phyloP scores from a whole-genome alignment of 2,113 vertebrate species.

The Australoheros scitulus region DNA sequence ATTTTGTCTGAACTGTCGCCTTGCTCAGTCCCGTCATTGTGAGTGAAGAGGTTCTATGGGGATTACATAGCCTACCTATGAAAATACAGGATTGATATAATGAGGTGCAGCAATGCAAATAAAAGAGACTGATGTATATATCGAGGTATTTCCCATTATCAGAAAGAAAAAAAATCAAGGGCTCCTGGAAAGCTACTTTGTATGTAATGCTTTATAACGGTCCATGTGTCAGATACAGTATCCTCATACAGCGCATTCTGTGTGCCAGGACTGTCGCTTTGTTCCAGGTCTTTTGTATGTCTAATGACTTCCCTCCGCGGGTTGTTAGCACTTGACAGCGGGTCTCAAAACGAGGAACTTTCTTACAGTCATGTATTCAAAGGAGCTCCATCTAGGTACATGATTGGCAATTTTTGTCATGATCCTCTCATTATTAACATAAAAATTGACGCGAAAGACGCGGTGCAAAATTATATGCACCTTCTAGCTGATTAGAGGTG shows the following conservation, averaged over 20 bases:
- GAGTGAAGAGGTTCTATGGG: conserved; percentile 89
- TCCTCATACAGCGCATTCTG: conserved; percentile 90
- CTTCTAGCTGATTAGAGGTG: conserved; percentile 89
- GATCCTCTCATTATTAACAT: conserved; percentile 99
- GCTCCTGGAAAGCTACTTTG: conserved; percentile 71
- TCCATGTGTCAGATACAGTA: conserved; percentile 88
- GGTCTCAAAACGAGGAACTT: conserved; percentile 98
- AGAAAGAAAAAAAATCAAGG: conserved; percentile 40
- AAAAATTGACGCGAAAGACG: conserved; percentile 97
- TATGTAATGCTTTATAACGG: conserved; percentile 69
- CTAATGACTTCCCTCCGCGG: conserved; percentile 99
- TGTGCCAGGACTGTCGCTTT: conserved; percentile 96
- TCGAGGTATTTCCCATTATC: conserved; percentile 78
- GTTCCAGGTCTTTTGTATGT: conserved; percentile 97
- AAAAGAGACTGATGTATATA: conserved; percentile 80
- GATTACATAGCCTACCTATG: conserved; percentile 82
- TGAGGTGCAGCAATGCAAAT: conserved; percentile 87
- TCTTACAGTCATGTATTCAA: conserved; percentile 96
- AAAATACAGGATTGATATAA: conserved; percentile 96
- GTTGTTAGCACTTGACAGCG: conserved; percentile 99
- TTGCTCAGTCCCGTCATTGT: conserved; percentile 89
- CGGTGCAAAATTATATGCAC: conserved; percentile 88
- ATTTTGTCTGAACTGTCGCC: conserved; percentile 88
- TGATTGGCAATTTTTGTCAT: conserved; percentile 99
- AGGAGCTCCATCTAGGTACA: conserved; percentile 99